Evolutionary conservation across 2,113 vertebrate genomes (phyloP), one percentile per base, ranked within the genome.

Genomic region (Rhombomys opimus): DNA sequence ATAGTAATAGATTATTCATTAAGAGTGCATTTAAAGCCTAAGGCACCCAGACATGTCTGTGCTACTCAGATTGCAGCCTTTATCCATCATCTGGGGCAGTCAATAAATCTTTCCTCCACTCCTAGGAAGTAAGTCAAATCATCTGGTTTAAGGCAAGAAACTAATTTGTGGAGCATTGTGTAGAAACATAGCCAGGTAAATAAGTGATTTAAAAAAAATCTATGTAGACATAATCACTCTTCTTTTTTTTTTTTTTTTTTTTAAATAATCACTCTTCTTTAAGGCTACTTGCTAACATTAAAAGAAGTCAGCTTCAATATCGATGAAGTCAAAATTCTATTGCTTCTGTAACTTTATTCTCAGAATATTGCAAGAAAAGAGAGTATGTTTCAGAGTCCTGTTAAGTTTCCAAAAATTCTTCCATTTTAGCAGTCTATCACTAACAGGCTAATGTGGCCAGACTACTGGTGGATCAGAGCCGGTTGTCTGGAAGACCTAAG

Each of bases 141-240:
- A 77, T 81, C 61, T 95, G 41, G 20, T 68, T 93, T 68, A 95
- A 93, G 82, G 27, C 18, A 82, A 94, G 67, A 92, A 82, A 75
- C 35, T 68, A 95, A 75, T 25, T 87, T 93, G 27, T 59, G 77
- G 38, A 78, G 23, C 54, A 54, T 59, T 22, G 25, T 38, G 9
- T 59, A 67, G 91, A 78, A 73, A 82, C 52, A 70, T 11, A 92
- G 61, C 90, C 78, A 82, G 57, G 13, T 27, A 84, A 63, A 27
- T 84, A 27, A 38, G 57, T 41, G 59, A 35, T 59, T n/a, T 23
- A n/a, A 73, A 68, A 68, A 87, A 96, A 90, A 73, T 68, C 57
- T 41, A 23, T 46, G 1, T 75, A 68, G 61, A 87, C 13, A 68
- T 70, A 85, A 50, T 95, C 27, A 20, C 27, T 86, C 63, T 95